These are phyloP conservation scores for Cerceris ruficornis DNA, from an alignment of 2,888 invertebrate genomes.

Conservation along the genomic window DNA sequence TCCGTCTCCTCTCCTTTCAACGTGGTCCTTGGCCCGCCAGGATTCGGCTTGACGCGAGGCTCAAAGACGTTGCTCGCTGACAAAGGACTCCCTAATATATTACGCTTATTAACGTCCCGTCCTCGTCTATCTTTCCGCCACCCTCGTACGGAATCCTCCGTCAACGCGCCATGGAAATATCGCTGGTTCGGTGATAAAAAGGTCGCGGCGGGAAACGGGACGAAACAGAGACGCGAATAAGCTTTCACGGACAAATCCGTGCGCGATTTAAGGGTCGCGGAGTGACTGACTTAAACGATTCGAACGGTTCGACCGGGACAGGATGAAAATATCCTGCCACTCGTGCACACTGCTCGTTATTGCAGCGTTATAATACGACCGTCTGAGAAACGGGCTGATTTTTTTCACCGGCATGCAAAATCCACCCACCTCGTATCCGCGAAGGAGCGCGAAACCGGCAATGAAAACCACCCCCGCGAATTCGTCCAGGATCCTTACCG, in stretches of 20 bases:
- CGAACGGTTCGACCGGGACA: background rate
- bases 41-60: conserved; percentile 71
- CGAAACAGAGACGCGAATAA: background rate
- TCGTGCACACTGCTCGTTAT: too few relatives aligned
- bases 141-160: conserved; percentile 28
- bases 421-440: background rate
- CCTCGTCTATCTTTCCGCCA: conserved; percentile 50
- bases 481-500: conserved; percentile 55
- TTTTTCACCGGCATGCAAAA: background rate
- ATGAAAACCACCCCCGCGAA: conserved; percentile 15
- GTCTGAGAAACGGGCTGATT: background rate
- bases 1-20: conserved; percentile 49
- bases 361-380: too few relatives aligned
- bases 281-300: too few relatives aligned
- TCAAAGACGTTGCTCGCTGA: conserved; percentile 72
- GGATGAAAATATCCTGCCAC: background rate
- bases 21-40: conserved; percentile 53
- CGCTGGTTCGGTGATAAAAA: conserved; percentile 32
- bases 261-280: too few relatives aligned
- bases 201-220: background rate
- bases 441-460: conserved; percentile 4
- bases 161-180: conserved; percentile 26
- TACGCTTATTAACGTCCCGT: conserved; percentile 78
- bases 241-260: too few relatives aligned
- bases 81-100: conserved; percentile 79